Base-by-base conservation (phyloP, 1,140 invertebrate species). In the Conus ventricosus region DNA sequence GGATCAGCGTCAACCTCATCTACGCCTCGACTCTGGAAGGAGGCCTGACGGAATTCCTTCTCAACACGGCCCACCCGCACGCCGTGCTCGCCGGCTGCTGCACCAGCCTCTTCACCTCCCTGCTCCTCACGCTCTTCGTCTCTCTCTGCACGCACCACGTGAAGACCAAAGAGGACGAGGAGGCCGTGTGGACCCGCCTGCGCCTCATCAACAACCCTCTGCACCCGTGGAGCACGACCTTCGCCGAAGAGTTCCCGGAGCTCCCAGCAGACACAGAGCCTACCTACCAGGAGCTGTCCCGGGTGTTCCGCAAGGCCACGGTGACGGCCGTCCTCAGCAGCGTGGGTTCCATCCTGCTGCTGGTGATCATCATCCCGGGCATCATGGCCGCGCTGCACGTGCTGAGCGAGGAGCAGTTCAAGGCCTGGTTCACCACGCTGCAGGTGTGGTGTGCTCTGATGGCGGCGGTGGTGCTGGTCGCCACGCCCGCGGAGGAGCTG, bases 151-250 rank as follows among this genome's bases (percentile, higher is more conserved):
- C 92, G 2, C 90, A 92, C 87, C 60, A 88, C 15, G 90, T 93
- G 25, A 75, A 55, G 1, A 54, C 87, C 17, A 55, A 88, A 25
- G 85, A 88, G 39, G 87, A 91, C 25, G 87, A 83, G 82, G 82
- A 51, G 57, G 81, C 78, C 25, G 92, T 91, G 86, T 95, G 95
- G 94, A 92, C 57, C 6, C 60, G 25, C 88, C 94, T 95, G 7
- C 89, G 94, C 23, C 91, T 94, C 53, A 95, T 95, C 84, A 93
- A 95, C 85, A 95, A 95, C 84, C 95, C 95, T 1, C 90, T 95
- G n/a, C 90, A 91, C 76, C 94, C 95, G 55, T 95, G 94, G 94
- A 76, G 88, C 60, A 87, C 94, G 63, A 75, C 91, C 27, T 94
- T 94, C 86, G 75, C 90, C 27, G 88, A 94, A 87, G 91, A 94